Conservation (phyloP, 2,797 vertebrate genomes). For the Luscinia megarhynchos region DNA sequence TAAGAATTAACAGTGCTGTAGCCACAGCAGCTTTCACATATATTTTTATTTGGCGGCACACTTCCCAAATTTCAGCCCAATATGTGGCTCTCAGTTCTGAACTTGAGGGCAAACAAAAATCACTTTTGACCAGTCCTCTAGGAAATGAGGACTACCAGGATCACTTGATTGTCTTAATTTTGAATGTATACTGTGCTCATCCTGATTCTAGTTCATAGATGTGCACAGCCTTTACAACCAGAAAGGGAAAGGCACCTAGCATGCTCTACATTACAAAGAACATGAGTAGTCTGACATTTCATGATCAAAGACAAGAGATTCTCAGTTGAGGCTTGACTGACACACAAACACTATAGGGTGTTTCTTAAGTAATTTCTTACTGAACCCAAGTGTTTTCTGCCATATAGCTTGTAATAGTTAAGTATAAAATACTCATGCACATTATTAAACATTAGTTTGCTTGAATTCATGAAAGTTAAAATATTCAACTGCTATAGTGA, state of each 20-base stretch:
- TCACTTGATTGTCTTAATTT: background rate
- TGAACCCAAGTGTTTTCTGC: conserved; percentile 32
- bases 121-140: background rate
- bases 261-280: conserved; percentile 34
- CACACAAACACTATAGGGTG: background rate
- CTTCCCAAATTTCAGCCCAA: background rate
- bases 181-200: background rate
- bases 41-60: background rate
- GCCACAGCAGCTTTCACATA: background rate
- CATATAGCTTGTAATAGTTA: background rate
- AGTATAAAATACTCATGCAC: background rate
- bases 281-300: conserved; percentile 40
- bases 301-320: conserved; percentile 49
- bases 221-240: background rate
- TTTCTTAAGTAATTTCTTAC: conserved; percentile 31
- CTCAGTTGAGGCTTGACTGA: conserved; percentile 10
- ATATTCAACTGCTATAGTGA: background rate
- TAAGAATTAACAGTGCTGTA: background rate
- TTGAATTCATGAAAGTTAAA: conserved; percentile 41
- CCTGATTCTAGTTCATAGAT: background rate
- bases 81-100: background rate
- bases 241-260: conserved; percentile 24
- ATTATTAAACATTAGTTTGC: conserved; percentile 37
- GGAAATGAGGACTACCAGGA: background rate
- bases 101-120: background rate